Evolutionary conservation across 1,140 invertebrate species (phyloP), one percentile per base, ranked within the genome.

Genomic region (Drosophila serrata): DNA sequence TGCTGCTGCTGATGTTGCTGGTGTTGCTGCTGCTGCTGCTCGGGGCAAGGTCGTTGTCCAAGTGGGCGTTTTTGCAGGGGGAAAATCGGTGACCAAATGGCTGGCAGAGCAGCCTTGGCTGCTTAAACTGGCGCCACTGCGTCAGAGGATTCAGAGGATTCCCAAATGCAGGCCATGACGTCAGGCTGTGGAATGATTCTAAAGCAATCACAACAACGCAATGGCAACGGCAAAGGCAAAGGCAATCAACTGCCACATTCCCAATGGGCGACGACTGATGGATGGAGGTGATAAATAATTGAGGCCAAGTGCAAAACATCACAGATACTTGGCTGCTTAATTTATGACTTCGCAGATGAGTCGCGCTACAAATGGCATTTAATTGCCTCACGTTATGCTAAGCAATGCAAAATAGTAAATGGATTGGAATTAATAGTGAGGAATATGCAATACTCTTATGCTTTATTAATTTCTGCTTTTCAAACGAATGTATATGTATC

Each of bases 1-100:
- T 68, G 19, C 46, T 31, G 51, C 27, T 11, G 13, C 8, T 45
- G 40, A 42, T 70, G 13, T 5, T 59, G 40, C 61, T 70, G 13
- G n/a, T 31, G 39, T 29, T n/a, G n/a, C 11, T 60, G 42, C n/a
- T 60, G 49, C 45, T 37, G 49, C 35, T 31, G 15, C 48, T 67
- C 40, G 63, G 53, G 81, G 64, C 82, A 86, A 85, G 82, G 82
- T 81, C 82, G 61, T 81, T 82, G 61, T 49, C 40, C 19, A 43
- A 58, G 64, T 35, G 35, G 67, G 68, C 19, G 68, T 35, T 58
- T 58, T 19, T 45, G 65, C 39, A 49, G 55, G 55, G 43, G 51
- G 51, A 46, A 42, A 65, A 73, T 49, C 70, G 81, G 81, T 56
- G 77, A 80, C 76, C 72, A 60, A 85, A 60, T 75, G 62, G 55